phyloP scores from a whole-genome alignment of 1,140 invertebrate species.

The Penaeus vannamei region DNA sequence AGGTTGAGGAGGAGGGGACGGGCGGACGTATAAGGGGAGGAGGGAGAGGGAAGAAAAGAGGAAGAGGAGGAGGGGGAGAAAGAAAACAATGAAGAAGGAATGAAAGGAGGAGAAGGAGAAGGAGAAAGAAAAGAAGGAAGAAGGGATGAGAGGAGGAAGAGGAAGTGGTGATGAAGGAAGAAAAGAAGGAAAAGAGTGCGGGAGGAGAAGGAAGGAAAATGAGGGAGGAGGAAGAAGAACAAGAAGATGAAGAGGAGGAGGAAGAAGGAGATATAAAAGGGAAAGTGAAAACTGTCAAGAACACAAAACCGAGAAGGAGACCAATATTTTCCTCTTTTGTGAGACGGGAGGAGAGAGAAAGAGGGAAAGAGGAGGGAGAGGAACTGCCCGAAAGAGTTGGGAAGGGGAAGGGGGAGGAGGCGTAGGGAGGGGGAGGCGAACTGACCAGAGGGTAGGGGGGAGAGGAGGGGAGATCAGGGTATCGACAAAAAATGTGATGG shows the following conservation, averaged over 20 bases:
- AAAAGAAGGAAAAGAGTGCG: background rate
- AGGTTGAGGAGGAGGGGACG: background rate
- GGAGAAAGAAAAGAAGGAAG: background rate
- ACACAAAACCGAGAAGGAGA: no score
- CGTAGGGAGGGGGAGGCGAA: conserved; percentile 6
- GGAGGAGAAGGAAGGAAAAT: background rate
- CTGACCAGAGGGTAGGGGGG: conserved; percentile 2
- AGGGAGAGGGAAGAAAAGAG: background rate
- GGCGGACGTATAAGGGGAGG: no score
- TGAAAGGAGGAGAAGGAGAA: background rate
- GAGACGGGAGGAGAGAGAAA: background rate
- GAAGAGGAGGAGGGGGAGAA: background rate
- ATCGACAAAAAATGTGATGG: conserved; percentile 42
- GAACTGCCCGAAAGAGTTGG: background rate
- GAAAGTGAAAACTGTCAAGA: background rate
- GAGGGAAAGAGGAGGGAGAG: background rate
- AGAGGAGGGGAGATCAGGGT: background rate
- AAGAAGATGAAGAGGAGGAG: background rate
- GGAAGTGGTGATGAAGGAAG: no score
- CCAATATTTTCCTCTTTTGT: no score
- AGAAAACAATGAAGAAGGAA: background rate
- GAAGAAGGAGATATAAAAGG: background rate
- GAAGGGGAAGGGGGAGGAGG: background rate
- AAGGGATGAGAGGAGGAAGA: background rate
- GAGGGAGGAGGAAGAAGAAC: background rate